Evolutionary conservation across 2,888 invertebrate species (phyloP).

Genomic region (Drosophila parthenogenetica): DNA sequence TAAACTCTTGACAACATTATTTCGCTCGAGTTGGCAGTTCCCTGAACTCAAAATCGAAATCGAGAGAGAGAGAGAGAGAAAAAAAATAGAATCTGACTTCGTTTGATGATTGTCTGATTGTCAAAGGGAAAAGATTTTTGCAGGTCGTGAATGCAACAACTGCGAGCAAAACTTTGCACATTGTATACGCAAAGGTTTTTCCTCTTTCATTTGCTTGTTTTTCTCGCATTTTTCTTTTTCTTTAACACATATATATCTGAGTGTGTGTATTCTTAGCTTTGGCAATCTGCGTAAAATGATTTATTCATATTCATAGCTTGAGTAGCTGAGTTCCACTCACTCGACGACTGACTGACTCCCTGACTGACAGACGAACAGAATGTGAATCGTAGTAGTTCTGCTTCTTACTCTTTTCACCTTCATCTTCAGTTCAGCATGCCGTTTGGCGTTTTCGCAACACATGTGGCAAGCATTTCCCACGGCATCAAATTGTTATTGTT

Average conservation of each 20-base stretch:
- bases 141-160: constrained; percentile 13
- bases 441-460: constrained; percentile 71
- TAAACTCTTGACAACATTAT: constrained; percentile 34
- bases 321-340: constrained; percentile 62
- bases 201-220: not conserved
- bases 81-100: constrained; percentile 24
- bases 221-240: constrained; percentile 21
- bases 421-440: constrained; percentile 25
- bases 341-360: constrained; percentile 36
- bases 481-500: constrained; percentile 70
- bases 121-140: constrained; percentile 54
- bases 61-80: no score
- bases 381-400: constrained; percentile 38
- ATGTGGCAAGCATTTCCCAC: constrained; percentile 71
- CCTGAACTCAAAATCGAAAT: constrained; percentile 27
- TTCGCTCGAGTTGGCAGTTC: constrained; percentile 38
- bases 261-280: constrained; percentile 65
- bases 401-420: not conserved
- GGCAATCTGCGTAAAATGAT: constrained; percentile 80
- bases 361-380: constrained; percentile 56
- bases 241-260: not conserved
- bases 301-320: constrained; percentile 81
- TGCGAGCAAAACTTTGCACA: constrained; percentile 11
- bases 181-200: constrained; percentile 26
- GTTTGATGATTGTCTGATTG: constrained; percentile 59